Percentiles rank a stretch among this genome's conserved stretches.
Conservation (phyloP, 2,113 vertebrate genomes). For the Stegostoma tigrinum region DNA sequence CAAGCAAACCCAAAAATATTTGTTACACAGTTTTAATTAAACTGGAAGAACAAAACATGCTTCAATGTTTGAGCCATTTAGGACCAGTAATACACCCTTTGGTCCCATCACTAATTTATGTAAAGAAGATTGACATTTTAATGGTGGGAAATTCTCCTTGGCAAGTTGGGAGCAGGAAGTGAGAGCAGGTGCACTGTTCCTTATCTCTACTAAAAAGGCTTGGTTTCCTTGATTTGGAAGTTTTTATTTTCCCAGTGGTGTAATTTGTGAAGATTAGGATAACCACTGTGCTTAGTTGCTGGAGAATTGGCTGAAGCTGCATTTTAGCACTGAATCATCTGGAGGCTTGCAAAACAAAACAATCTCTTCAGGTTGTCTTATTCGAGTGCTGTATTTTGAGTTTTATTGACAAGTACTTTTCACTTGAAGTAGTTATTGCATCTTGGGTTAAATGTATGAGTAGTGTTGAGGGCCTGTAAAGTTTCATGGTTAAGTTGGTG, state of each 20-base stretch:
- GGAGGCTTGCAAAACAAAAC: background rate
- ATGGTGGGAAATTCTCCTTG: slow-evolving; percentile 5
- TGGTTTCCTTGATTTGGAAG: slow-evolving; percentile 21
- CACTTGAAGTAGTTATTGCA: background rate
- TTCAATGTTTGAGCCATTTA: background rate
- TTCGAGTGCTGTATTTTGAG: background rate
- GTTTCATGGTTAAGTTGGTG: background rate
- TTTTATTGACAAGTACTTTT: background rate
- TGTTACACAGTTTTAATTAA: background rate
- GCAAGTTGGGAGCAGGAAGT: background rate
- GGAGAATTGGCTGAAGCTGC: background rate
- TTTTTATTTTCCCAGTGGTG: background rate
- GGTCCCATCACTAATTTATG: background rate
- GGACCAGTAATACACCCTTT: background rate
- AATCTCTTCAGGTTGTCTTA: slow-evolving; percentile 4
- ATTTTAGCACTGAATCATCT: background rate
- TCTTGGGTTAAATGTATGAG: background rate
- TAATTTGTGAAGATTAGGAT: slow-evolving; percentile 24
- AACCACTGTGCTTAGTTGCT: background rate
- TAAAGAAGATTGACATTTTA: background rate
- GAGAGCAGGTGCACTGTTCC: background rate
- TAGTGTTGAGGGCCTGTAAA: background rate
- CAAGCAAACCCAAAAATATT: slow-evolving; percentile 27
- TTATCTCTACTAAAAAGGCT: slow-evolving; percentile 25
- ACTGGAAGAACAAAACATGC: background rate